Percentiles rank a stretch among this genome's conserved stretches.
Conservation (phyloP, 2,113 vertebrate genomes). For the Diphyllodes magnificus region DNA sequence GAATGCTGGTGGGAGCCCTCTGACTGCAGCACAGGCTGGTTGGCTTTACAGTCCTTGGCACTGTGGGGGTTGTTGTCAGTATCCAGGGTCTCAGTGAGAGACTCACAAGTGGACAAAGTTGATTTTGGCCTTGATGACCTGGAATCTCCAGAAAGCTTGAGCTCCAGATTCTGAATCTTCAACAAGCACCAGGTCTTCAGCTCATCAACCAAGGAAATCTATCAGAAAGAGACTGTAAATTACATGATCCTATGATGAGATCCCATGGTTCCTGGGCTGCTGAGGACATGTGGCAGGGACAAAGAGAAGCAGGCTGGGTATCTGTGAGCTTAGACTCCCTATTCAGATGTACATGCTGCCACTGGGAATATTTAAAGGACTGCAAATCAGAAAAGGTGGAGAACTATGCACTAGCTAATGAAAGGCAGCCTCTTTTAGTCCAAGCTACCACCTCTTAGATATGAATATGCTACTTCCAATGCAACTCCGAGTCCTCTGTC, state of each 20-base stretch:
- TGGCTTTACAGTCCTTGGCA: slow-evolving; percentile 21
- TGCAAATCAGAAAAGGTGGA: background rate
- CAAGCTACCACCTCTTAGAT: background rate
- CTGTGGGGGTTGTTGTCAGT: slow-evolving; percentile 36
- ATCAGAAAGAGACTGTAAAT: slow-evolving; percentile 15
- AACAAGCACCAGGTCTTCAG: slow-evolving; percentile 94
- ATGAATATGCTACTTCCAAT: background rate
- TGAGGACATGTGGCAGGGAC: background rate
- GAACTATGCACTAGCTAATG: background rate
- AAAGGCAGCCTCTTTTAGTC: background rate
- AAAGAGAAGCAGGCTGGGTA: background rate
- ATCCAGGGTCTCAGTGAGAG: slow-evolving; percentile 64
- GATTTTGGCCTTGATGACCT: slow-evolving; percentile 67
- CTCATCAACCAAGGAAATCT: slow-evolving; percentile 86
- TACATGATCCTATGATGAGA: background rate
- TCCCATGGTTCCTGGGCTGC: background rate
- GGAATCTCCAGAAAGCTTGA: slow-evolving; percentile 80
- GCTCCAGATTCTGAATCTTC: slow-evolving; percentile 91
- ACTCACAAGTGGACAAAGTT: slow-evolving; percentile 75
- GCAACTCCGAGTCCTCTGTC: background rate
- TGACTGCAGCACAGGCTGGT: background rate
- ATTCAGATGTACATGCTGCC: background rate
- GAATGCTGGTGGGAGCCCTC: slow-evolving; percentile 54
- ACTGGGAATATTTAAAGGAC: background rate
- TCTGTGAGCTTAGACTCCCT: background rate